Evolutionary conservation across 1,140 invertebrate genomes (phyloP), one percentile per base, ranked within the genome.

Genomic region (Pogonomyrmex californicus): DNA sequence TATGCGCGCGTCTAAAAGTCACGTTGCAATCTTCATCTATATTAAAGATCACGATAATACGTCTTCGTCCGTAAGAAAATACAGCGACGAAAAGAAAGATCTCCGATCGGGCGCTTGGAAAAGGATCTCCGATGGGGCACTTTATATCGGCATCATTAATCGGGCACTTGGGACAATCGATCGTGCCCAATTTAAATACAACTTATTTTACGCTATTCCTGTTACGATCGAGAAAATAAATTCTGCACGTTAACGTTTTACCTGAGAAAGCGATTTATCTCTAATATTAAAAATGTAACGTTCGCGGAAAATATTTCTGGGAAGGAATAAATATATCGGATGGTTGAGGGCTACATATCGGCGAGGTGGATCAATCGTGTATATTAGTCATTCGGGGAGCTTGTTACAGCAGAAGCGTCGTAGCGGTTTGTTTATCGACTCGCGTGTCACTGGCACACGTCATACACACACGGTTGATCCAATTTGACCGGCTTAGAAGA

Each of bases 391-490:
- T 47, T 73, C 51, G 41, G n/a, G 5, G 36, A 36, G 14, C 41
- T 47, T 60, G 41, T 83, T 73, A 44, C 30, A 83, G 44, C 54
- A 14, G 47, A 62, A 83, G 30, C 79, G 47, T 83, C 38, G 38
- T 14, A 73, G 41, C 56, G 30, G 47, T 83, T 82, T 73, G 79
- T 82, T 83, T 83, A 75, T 83, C 79, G 41, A n/a, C 41, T 83
- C 30, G n/a, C 36, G 54, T 73, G 30, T 82, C 66, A 73, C 51
- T 36, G 79, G 17, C 66, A 60, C 79, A 60, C 41, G 41, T 83
- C 79, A 58, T 60, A 30, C n/a, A 47, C n/a, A 47, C 51, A 62
- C 38, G 41, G 17, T 17, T 83, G 41, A 83, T 83, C 68, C 79
- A 83, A 83, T 83, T 73, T 83, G 68, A 75, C 10, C 56, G 30